Evolutionary conservation across 2,888 invertebrate genomes (phyloP), one percentile per base, ranked within the genome.

Genomic region (Monoplex corrugatus): DNA sequence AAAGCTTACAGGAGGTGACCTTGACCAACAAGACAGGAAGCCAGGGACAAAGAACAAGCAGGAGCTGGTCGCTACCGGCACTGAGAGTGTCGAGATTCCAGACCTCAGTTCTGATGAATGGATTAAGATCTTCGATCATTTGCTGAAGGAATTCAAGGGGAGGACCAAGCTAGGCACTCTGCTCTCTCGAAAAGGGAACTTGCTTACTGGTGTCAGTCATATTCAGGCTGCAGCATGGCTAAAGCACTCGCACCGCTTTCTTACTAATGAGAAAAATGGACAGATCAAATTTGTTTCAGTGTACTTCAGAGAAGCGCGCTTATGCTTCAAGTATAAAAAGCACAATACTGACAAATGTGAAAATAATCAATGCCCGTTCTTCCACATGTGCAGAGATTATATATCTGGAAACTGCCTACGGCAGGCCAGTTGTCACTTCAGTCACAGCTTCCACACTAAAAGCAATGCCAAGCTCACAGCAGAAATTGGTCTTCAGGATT

Each of bases 161-260:
- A 44, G 80, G 44, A 87, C 87, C 80, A 87, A 87, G n/a, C 44
- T 87, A 19, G 87, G 87, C 0, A 87, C 87, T 32, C 78, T 87
- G 32, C n/a, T 87, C 38, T 50, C 87, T n/a, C 43, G 57, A 43
- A 87, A 87, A 28, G 87, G 40, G 3, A 8, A 80, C 28, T 50
- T 80, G 2, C 50, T 87, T 16, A 78, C 78, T 40, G 80, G 87
- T 8, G 1, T 87, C 50, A 57, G 38, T 80, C 87, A 87, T 87
- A 50, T n/a, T 10, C 45, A 78, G 23, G 87, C 87, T 50, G 87
- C 78, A 57, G 50, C 43, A 28, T 87, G 78, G 78, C 45, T 87
- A 8, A 87, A 80, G 40, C 45, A 87, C 57, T 86, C 86, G 44
- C 50, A 35, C 19, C 43, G 75, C 23, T 87, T 87, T 44, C 80